Conservation (phyloP, 1,140 invertebrate genomes). For the Eriosoma lanigerum region DNA sequence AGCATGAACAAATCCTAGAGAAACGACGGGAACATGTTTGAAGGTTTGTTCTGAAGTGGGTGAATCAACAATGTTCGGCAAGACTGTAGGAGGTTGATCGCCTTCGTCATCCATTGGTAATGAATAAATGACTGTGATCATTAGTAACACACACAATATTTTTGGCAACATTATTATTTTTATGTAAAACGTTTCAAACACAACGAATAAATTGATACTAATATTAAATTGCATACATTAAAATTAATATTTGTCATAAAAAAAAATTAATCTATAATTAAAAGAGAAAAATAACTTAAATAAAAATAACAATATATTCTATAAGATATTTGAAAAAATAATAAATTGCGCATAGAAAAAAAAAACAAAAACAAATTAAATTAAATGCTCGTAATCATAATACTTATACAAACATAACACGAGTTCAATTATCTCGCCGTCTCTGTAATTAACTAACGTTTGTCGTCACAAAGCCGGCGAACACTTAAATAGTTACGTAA, state of each 20-base stretch:
- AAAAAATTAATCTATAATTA: not conserved
- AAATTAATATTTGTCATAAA: not conserved
- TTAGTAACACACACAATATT: not conserved
- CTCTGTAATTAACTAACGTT: not conserved
- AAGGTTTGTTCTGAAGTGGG: constrained; percentile 38
- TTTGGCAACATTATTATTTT: not conserved
- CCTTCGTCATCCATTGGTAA: constrained; percentile 2
- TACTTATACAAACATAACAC: not conserved
- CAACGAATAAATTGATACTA: not conserved
- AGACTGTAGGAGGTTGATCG: not conserved
- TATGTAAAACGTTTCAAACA: not conserved
- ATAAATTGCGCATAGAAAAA: not conserved
- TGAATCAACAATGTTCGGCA: not conserved
- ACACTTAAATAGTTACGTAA: too few relatives aligned
- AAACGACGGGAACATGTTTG: constrained; percentile 54
- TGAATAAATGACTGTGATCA: not conserved
- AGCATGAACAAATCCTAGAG: constrained; percentile 85
- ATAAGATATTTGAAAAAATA: not conserved
- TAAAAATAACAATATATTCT: not conserved
- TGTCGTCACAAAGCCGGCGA: not conserved
- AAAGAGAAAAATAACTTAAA: not conserved
- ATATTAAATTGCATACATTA: not conserved
- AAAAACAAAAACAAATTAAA: not conserved
- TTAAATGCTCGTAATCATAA: not conserved
- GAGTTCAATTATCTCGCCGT: not conserved